phyloP scores from a whole-genome alignment of 2,113 vertebrate genomes.

The Chloebia gouldiae region DNA sequence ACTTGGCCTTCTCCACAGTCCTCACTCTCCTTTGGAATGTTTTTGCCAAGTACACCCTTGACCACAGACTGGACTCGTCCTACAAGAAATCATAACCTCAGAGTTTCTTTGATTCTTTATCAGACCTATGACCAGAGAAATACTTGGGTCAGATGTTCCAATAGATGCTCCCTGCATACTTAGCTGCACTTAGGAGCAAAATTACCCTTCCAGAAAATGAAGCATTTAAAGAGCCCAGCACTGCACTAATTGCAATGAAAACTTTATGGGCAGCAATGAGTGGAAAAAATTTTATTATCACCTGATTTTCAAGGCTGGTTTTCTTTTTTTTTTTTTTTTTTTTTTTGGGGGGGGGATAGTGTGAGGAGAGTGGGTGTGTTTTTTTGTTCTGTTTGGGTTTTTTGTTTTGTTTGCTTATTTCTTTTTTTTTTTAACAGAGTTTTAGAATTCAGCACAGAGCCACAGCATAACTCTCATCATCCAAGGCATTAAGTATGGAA shows the following conservation, averaged over 20 bases:
- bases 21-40: not conserved
- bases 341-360: fast-evolving
- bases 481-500: not conserved
- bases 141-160: not conserved
- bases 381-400: not conserved
- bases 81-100: not conserved
- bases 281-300: not conserved
- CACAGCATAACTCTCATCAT: not conserved
- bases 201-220: not conserved
- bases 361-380: too few species aligned
- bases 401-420: not conserved
- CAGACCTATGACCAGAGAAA: not conserved
- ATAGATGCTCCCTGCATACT: not conserved
- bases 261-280: not conserved
- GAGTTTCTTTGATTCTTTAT: not conserved
- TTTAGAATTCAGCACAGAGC: conserved; percentile 1
- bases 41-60: not conserved
- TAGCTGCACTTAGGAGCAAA: not conserved
- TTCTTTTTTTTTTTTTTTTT: not conserved
- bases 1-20: not conserved
- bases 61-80: not conserved
- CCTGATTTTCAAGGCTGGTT: not conserved
- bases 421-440: not conserved
- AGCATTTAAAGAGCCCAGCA: not conserved
- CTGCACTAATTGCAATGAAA: not conserved